Base-by-base conservation (phyloP, 2,888 invertebrate species). In the Mayetiola destructor region DNA sequence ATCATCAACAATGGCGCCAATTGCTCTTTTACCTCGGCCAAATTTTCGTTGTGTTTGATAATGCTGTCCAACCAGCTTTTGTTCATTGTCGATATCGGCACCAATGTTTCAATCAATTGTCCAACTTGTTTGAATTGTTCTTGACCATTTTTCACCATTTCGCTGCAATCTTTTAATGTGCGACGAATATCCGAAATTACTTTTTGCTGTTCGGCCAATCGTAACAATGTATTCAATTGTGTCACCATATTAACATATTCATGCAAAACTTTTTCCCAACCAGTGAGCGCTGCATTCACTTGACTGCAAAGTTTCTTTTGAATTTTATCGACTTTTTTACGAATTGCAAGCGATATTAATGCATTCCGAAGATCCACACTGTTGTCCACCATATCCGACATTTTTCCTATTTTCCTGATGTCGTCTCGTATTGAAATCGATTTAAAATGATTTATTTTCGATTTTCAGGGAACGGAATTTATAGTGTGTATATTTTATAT, bases 91-190 rank as follows among this genome's bases (percentile, higher is more conserved):
- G 48, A 48, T 20, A 48, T 27, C 6, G 48, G 48, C 48, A 48
- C 5, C 9, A 27, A 48, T n/a, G 27, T n/a, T 48, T 48, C 27
- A 14, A 48, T 27, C 9, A 48, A 27, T 27, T 27, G 48, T 27
- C 48, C 23, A n/a, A 48, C 27, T n/a, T n/a, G 23, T n/a, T 48
- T 27, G 16, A 48, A 48, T 48, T 23, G 23, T 48, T 48, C 48
- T 2, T 23, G 23, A n/a, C 48, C 48, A 14, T 23, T 27, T n/a
- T 48, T 48, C 27, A 27, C 48, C 4, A 48, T n/a, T 3, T 48
- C 48, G n/a, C 27, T 48, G 48, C 48, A 48, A 27, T 48, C 48
- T 27, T 48, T 48, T 9, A 48, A 20, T 48, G 48, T 48, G n/a
- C 27, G 23, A n/a, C 48, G 48, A 8, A 48, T 16, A 12, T 27